phyloP scores from a whole-genome alignment of 2,888 invertebrate genomes.

The Agrypnus murinus region DNA sequence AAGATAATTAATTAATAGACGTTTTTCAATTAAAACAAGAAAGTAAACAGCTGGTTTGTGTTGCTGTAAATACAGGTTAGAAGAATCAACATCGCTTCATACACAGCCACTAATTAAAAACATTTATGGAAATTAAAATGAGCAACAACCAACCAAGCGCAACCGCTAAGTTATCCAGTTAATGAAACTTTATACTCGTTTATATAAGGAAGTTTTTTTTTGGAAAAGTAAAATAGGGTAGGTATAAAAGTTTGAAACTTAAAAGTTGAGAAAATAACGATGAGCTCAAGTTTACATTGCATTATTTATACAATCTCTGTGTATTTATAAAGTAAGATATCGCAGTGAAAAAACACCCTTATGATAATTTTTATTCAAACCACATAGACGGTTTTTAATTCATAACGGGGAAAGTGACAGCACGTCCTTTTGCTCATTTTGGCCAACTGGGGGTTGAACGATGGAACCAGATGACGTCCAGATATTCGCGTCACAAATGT shows the following conservation, averaged over 20 bases:
- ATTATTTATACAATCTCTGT: slow-evolving; percentile 26
- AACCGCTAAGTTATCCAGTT: slow-evolving; percentile 27
- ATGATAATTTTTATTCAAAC: slow-evolving; percentile 36
- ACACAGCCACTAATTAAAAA: slow-evolving; percentile 10
- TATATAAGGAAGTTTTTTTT: slow-evolving; percentile 15
- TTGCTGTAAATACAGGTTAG: too few species aligned
- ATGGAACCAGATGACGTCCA: slow-evolving; percentile 51
- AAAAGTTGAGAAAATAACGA: slow-evolving; percentile 12
- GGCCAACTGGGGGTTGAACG: slow-evolving; percentile 45
- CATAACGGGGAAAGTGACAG: slow-evolving; percentile 45
- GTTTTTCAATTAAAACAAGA: too few species aligned
- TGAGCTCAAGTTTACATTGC: slow-evolving; percentile 21
- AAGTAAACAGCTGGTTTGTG: too few species aligned
- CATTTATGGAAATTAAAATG: slow-evolving; percentile 28
- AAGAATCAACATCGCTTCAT: too few species aligned
- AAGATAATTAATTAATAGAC: too few species aligned
- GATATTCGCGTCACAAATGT: slow-evolving; percentile 45
- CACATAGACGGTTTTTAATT: slow-evolving; percentile 45
- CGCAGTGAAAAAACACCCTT: slow-evolving; percentile 1
- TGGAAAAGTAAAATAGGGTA: slow-evolving; percentile 7
- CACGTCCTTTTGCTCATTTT: slow-evolving; percentile 47
- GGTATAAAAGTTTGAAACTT: slow-evolving; percentile 10
- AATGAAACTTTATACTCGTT: slow-evolving; percentile 22
- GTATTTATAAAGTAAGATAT: slow-evolving; percentile 17
- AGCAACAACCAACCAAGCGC: slow-evolving; percentile 16